Evolutionary conservation across 2,113 vertebrate genomes (phyloP), one percentile per base, ranked within the genome.

Genomic region (Halcyon senegalensis): DNA sequence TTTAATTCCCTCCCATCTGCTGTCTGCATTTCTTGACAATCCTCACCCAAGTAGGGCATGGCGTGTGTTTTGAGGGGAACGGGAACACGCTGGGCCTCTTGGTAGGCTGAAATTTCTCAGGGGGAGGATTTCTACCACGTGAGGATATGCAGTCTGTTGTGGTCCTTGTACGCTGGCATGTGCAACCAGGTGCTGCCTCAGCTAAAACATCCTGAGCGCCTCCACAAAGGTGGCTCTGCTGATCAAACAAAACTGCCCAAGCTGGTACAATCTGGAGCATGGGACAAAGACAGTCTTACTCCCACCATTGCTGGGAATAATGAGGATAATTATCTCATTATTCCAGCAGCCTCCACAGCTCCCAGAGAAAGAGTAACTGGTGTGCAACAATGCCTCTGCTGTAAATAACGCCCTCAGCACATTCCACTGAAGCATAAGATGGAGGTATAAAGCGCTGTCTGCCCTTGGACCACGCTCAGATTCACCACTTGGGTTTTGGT

Each of bases 1-100:
- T 96, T 97, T 98, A 98, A 98, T 98, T 98, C 97, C 92, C 85
- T 95, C 83, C 98, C 98, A 98, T 98, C 98, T 98, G 98, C 96
- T 96, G 95, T 97, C 97, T 98, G 94, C 84, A 68, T 95, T 97
- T 98, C 95, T 96, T 15, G 96, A 95, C 11, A 77, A 95, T 97
- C 94, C 94, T 97, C 16, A 1, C 90, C 93, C 98, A 98, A 97
- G 97, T 97, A 98, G 97, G 97, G 88, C 93, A 94, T 6, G 13
- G 48, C 0, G 0, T 39, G 89, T 58, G 41, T 74, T 94, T 91
- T 68, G 48, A 78, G 62, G 50, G 58, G 50, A 96, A 35, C 0
- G 2, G 37, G 35, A 27, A 39, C 1, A 4, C 0, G 1, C 35
- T 76, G 69, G 62, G 30, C 30, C 30, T 83, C 68, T 72, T 2